These are phyloP conservation scores for Rhodinocichla rosea DNA, from an alignment of 2,113 vertebrate genomes.

Conservation along the genomic window DNA sequence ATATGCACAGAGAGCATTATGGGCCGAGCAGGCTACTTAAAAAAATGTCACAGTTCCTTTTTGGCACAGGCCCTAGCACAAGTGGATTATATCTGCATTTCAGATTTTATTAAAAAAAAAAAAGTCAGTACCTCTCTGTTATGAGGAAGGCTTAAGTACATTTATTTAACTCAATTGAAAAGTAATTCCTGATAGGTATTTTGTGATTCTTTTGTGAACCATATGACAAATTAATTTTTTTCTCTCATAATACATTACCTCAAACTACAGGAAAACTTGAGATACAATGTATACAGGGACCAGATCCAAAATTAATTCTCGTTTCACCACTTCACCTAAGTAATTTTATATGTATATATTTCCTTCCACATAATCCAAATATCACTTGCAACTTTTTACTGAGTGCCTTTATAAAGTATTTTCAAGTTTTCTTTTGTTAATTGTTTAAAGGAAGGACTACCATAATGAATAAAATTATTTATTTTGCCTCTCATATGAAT, in stretches of 20 bases:
- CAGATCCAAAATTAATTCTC: background rate
- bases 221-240: background rate
- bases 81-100: conserved; percentile 25
- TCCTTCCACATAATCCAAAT: background rate
- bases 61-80: background rate
- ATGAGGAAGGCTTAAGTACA: conserved; percentile 13
- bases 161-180: conserved; percentile 43
- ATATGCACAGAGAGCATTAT: conserved; percentile 1
- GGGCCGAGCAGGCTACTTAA: background rate
- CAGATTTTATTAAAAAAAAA: conserved; percentile 49
- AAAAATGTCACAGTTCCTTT: background rate
- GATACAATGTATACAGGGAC: background rate
- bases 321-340: background rate
- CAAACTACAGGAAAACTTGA: background rate
- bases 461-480: background rate
- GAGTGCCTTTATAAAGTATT: background rate
- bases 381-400: background rate
- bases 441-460: background rate
- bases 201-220: background rate
- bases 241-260: background rate
- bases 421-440: background rate
- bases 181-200: background rate
- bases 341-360: background rate
- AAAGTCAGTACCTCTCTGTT: background rate
- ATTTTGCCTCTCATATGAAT: background rate